Base-by-base conservation (phyloP, 1,140 invertebrate genomes). In the Protaetia brevitarsis region DNA sequence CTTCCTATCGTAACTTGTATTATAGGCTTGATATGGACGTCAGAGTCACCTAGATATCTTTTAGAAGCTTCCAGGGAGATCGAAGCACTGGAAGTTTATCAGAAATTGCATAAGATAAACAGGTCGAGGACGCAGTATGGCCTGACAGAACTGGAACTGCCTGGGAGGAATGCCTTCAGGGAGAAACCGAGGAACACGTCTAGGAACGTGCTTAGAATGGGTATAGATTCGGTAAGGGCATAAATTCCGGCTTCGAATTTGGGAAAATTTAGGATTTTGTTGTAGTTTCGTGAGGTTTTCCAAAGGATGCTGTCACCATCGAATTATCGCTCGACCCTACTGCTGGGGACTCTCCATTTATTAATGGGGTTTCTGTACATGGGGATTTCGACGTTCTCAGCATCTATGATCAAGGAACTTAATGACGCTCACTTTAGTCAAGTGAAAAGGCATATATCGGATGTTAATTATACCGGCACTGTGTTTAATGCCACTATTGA, bases 41-140 rank as follows among this genome's bases (percentile, higher is more conserved):
- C 89, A 8, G 92, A 94, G 77, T 93, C 91, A 51, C 90, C 91
- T 1, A 80, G 90, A 5, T 93, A 88, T 73, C 79, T 89, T 0
- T 78, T 90, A 3, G 86, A 90, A 68, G 86, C 85, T 5, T 88
- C 88, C 0, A 78, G 87, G 63, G 89, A 92, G 68, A 86, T 89
- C 0, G 89, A 91, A 76, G 90, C 91, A 1, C 85, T 92, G 79
- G 83, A 85, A 76, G 88, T 92, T 8, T 91, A 90, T 71, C 88
- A 90, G 82, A 66, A 71, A 30, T 57, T 79, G n/a, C 74, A 77
- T 63, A 67, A 69, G 45, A 61, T 77, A 60, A 76, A 77, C 57
- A 76, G 75, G 59, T 67, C 68, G 7, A 66, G 72, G 28, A 72
- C 73, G 0, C 72, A 73, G 31, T 89, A 88, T 76, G 84, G 87